Base-by-base conservation (phyloP, 2,888 invertebrate species). In the Taphrorychus bicolor region DNA sequence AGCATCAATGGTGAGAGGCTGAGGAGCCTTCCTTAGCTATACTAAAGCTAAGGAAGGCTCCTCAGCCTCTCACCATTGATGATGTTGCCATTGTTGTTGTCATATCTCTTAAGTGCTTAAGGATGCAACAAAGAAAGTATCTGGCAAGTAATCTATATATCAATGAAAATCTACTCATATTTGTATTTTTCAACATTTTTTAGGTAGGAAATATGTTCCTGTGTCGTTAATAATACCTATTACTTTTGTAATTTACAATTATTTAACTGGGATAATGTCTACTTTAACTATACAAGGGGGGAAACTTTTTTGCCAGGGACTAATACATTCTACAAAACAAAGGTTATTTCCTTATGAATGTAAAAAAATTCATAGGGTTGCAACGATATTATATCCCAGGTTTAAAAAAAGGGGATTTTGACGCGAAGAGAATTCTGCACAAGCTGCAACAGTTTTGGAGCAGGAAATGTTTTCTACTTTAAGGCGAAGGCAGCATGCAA, bases 391-490 rank as follows among this genome's bases (percentile, higher is more conserved):
- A n/a, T 66, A 71, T 32, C 62, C 71, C 16, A 14, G 66, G 24
- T 70, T 66, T 41, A 71, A 69, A 32, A 45, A 69, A 48, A 56
- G 66, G 14, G 69, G 66, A 21, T 69, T 71, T 53, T n/a, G 51
- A 7, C 54, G 17, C 48, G 14, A 21, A 23, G 71, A 66, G 24
- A 69, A 71, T 69, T 56, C 51, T n/a, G 40, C 16, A 54, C 22
- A 45, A 11, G 64, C 67, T 42, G 53, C 48, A 23, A 2, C 3
- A 7, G 2, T 49, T 49, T 17, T 24, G 18, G 59, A 49, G 23
- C 49, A 59, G 23, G 48, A 59, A 49, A 49, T 48, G 48, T 17
- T 5, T 9, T 2, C 2, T 23, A 16, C 14, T 16, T 7, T 24
- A 23, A 14, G 5, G 2, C 19, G 7, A 42, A 5, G 5, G 11